phyloP scores from a whole-genome alignment of 2,888 invertebrate genomes.

The Scelioninae gen. 2 region DNA sequence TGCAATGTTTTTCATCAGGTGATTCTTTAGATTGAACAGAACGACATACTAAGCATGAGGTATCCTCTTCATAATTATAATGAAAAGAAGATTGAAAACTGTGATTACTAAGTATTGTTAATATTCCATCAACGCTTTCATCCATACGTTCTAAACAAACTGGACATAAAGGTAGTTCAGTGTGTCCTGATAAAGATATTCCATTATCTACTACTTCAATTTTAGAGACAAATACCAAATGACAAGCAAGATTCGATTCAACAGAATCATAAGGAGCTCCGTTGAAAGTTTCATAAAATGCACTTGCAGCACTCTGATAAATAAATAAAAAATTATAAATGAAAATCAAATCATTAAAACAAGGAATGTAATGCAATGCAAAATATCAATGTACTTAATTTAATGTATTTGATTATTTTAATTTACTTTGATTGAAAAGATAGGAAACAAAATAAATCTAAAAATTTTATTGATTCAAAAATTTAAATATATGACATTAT shows the following conservation, averaged over 20 bases:
- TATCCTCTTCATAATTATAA: slow-evolving; percentile 93
- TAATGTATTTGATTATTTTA: no score
- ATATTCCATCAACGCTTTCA: slow-evolving; percentile 97
- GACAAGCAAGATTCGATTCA: slow-evolving; percentile 93
- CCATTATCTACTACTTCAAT: slow-evolving; percentile 92
- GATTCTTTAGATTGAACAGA: slow-evolving; percentile 90
- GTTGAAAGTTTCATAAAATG: slow-evolving; percentile 95
- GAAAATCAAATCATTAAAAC: background rate
- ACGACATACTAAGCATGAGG: slow-evolving; percentile 98
- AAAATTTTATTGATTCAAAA: no score
- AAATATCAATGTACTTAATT: no score
- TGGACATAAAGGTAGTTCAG: slow-evolving; percentile 97
- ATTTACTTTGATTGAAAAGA: no score
- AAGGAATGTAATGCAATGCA: no score
- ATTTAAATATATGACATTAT: no score
- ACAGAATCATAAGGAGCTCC: slow-evolving; percentile 94
- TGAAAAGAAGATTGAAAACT: slow-evolving; percentile 97
- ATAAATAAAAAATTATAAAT: slow-evolving; percentile 41
- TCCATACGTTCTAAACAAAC: slow-evolving; percentile 98
- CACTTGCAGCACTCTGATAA: slow-evolving; percentile 89
- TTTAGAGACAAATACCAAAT: slow-evolving; percentile 95
- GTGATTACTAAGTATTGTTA: slow-evolving; percentile 98
- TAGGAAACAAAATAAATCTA: no score
- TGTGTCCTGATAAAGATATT: slow-evolving; percentile 85
- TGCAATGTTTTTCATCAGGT: slow-evolving; percentile 82